Base-by-base conservation (phyloP, 2,888 invertebrate species). In the Leuctra nigra region DNA sequence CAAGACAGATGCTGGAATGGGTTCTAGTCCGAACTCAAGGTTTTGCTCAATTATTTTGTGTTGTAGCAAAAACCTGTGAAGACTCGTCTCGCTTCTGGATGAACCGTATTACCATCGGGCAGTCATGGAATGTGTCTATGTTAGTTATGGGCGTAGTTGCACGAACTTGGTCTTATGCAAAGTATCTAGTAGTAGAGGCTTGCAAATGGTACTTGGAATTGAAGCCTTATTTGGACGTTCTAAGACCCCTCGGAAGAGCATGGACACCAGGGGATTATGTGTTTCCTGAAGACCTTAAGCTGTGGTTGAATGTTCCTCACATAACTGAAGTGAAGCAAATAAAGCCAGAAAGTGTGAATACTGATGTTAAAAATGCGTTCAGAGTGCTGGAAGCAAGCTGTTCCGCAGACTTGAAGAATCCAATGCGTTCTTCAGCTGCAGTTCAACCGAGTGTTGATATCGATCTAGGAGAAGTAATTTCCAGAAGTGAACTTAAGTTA, bases 1-100 rank as follows among this genome's bases (percentile, higher is more conserved):
- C 79, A 2, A 72, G 70, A 60, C 81, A 82, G 68, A 80, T 79
- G 77, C 63, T 82, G 11, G 72, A 82, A 64, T 81, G 76, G 70
- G 62, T 81, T 18, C 66, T 82, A 47, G 66, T 78, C 1, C 73
- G 75, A 64, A 68, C 78, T 2, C 76, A 81, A 63, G 72, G 79
- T 44, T 80, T 81, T 66, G 72, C 76, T 0, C 79, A 78, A 65
- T 67, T 82, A 16, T 76, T 81, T 74, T 63, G 72, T 33, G 71
- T 79, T 59, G 68, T 79, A 44, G 74, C 75, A 63, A 65, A 73
- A 6, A 75, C 73, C 59, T 73, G 79, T 1, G 74, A 72, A 63
- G 69, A 72, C 63, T 72, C 79, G 52, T 76, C 75, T 22, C 64
- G 75, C 39, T 77, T 76, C 65, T 76, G 80, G 62, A 71, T 76